Conservation (phyloP, 2,113 vertebrate genomes). For the Eurystomus gularis region DNA sequence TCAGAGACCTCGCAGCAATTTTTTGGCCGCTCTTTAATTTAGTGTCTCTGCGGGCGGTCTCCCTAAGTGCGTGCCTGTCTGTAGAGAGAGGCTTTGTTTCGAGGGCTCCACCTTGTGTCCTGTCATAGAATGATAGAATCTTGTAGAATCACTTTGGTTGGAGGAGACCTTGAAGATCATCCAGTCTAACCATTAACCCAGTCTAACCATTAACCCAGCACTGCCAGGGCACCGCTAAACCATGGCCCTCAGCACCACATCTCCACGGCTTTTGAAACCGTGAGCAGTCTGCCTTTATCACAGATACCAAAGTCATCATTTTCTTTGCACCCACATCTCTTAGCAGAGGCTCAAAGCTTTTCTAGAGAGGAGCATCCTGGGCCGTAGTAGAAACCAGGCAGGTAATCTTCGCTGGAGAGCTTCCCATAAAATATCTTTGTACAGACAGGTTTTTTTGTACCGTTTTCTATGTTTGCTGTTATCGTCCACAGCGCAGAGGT, state of each 20-base stretch:
- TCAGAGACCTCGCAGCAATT: not conserved
- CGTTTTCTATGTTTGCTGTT: not conserved
- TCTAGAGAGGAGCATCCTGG: not conserved
- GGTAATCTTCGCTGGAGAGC: not conserved
- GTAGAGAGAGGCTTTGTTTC: not conserved
- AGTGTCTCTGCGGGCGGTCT: not conserved
- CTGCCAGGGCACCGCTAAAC: too few relatives aligned
- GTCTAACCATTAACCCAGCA: not conserved
- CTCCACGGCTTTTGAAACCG: not conserved
- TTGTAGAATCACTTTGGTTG: not conserved
- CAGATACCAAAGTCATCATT: not conserved
- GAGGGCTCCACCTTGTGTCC: slow-evolving; percentile 40
- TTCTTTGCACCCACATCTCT: not conserved
- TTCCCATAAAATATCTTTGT: not conserved
- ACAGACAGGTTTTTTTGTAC: not conserved
- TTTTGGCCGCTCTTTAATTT: fast-evolving
- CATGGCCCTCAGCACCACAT: not conserved
- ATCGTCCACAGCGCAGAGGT: not conserved
- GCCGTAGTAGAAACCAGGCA: not conserved
- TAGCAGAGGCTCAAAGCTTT: not conserved
- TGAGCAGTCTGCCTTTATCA: too few relatives aligned
- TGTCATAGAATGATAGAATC: not conserved
- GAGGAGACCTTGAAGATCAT: not conserved
- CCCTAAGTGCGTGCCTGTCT: not conserved
- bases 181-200: not conserved